Evolutionary conservation across 2,797 vertebrate species (phyloP).

Genomic region (Synanceia verrucosa): DNA sequence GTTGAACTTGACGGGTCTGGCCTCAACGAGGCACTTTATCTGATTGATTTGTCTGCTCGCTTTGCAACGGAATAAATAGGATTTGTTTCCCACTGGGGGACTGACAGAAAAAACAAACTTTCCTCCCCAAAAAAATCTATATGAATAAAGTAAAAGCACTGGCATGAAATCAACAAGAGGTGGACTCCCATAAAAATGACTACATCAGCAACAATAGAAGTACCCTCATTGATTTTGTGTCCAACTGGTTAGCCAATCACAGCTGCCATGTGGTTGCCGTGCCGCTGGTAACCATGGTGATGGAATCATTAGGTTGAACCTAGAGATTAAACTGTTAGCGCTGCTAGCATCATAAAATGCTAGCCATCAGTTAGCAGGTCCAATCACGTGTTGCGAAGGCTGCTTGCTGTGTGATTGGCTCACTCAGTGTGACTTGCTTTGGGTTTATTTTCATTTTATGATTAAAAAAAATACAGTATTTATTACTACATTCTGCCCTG

Average conservation of each 20-base stretch:
- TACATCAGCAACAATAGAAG: background rate
- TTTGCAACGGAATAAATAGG: conserved; percentile 14
- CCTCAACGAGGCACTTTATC: conserved; percentile 8
- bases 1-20: background rate
- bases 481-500: too few relatives aligned
- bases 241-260: background rate
- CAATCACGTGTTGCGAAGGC: too few relatives aligned
- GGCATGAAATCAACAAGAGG: background rate
- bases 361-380: too few relatives aligned
- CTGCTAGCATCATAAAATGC: too few relatives aligned
- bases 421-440: too few relatives aligned
- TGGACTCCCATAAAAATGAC: background rate
- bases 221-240: background rate
- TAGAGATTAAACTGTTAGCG: too few relatives aligned
- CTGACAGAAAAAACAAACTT: background rate
- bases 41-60: conserved; percentile 25
- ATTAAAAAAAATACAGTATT: too few relatives aligned
- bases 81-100: background rate
- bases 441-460: too few relatives aligned
- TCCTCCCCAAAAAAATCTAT: background rate
- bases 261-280: too few relatives aligned
- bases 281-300: too few relatives aligned
- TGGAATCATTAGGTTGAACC: too few relatives aligned
- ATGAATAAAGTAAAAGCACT: background rate
- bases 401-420: too few relatives aligned